Percentiles rank a stretch among this genome's conserved stretches.
phyloP scores from a whole-genome alignment of 2,888 invertebrate genomes.

The Octonoba sinensis region DNA sequence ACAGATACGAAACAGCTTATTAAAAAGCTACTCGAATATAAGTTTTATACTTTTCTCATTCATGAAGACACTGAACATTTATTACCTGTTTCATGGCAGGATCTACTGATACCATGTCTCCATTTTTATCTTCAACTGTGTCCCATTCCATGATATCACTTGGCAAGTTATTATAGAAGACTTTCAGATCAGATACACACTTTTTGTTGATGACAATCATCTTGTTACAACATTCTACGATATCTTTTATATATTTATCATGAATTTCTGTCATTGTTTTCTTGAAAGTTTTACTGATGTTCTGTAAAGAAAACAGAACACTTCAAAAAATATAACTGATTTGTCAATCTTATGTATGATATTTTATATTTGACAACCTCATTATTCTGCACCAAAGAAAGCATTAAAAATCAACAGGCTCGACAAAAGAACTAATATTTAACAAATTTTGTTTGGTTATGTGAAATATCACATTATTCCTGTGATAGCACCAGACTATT shows the following conservation, averaged over 20 bases:
- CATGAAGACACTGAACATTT: not conserved
- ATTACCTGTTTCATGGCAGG: constrained; percentile 23
- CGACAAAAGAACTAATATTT: no score
- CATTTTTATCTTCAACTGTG: constrained; percentile 6
- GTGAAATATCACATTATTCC: no score
- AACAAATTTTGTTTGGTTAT: no score
- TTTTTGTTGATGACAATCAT: constrained; percentile 15
- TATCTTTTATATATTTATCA: constrained; percentile 21
- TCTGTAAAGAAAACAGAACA: constrained; percentile 3
- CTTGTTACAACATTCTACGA: constrained; percentile 3
- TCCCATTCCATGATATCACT: constrained; percentile 11
- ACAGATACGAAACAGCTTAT: no score
- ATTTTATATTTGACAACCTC: no score
- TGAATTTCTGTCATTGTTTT: constrained; percentile 16
- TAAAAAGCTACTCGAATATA: no score
- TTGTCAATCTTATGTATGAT: no score
- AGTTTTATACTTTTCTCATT: no score
- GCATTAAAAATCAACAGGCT: no score
- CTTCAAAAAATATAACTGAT: not conserved
- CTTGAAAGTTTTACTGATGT: constrained; percentile 21
- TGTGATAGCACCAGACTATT: no score
- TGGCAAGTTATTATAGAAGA: constrained; percentile 15
- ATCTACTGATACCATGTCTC: not conserved
- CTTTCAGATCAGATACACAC: constrained; percentile 4
- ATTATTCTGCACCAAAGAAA: no score